Evolutionary conservation across 2,113 vertebrate species (phyloP), one percentile per base, ranked within the genome.

Genomic region (Periophthalmodon schlosseri): DNA sequence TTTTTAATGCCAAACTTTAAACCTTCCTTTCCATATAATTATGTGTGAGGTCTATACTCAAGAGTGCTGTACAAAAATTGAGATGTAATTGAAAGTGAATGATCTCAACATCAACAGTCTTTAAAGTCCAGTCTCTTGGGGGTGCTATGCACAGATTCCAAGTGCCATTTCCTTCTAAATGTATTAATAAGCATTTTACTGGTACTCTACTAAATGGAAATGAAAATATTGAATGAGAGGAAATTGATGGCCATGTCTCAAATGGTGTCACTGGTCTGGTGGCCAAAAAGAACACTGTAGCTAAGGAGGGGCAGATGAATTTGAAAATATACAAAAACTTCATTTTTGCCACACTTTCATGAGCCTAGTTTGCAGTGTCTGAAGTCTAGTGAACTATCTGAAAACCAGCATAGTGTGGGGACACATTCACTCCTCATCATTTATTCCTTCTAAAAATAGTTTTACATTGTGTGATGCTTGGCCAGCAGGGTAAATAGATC

Each of bases 211-310:
- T 70, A 72, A 81, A 70, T 34, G 47, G 28, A 82, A 65, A 71
- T 77, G 85, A 74, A 54, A 78, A 80, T 58, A 20, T 81, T 68
- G 73, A 79, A 86, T 47, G 52, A 82, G 76, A 83, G 70, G 77
- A 73, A 87, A 85, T 76, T 71, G 84, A 20, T 76, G 18, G 77
- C 57, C 74, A 76, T 82, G 88, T 78, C 57, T 44, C 72, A 86
- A 73, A 83, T 84, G 68, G 81, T 81, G 82, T 91, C 81, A 86
- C 73, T 46, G 77, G 56, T 75, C 70, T 2, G n/a, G 9, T 69
- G 77, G 87, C 85, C 87, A 90, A 90, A 79, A 67, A 65, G 74
- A 69, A 87, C 84, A 84, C 65, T 76, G 75, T 66, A 73, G 80
- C 67, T 56, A 81, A 74, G 70, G 84, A 90, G 69, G 46, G 58